Base-by-base conservation (phyloP, 2,888 invertebrate species). In the Acleris laterana region DNA sequence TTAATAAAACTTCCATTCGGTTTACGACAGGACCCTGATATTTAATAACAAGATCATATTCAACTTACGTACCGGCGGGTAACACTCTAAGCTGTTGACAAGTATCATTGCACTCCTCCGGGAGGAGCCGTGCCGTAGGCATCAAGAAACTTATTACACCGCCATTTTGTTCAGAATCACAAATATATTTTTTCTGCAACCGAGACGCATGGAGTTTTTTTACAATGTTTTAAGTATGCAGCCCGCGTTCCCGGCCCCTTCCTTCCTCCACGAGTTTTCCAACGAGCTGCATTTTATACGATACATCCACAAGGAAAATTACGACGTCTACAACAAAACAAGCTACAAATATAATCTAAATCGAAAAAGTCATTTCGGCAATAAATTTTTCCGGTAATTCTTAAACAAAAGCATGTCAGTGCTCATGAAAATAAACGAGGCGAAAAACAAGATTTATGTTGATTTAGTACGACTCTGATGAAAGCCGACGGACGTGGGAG, bases 191-290 rank as follows among this genome's bases (percentile, higher is more conserved):
- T 71, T 75, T 76, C 72, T 75, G 65, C 71, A 76, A 75, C 68
- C 72, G 70, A 72, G 75, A 74, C 76, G 74, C 74, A 77, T 74
- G 77, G 82, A 82, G 81, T 85, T 88, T 88, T 62, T 89, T 88
- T 82, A 82, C 79, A 66, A 74, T 77, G 73, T 79, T 80, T 87
- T 85, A 81, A 78, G 74, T 81, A 90, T 89, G 81, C 90, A 78
- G 78, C 71, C 71, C 87, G 81, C 89, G 90, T 84, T 60, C 57
- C 60, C 67, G 70, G 73, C 75, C 78, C 81, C 63, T 76, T 73
- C 74, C 44, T 64, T 52, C 61, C 72, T 55, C 63, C 58, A 69
- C 53, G 57, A 62, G 42, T 60, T 67, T 58, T 22, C 52, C 48
- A 56, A 56, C 76, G 78, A 70, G 80, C 76, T 87, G 87, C 88